Percentiles rank a stretch among this genome's conserved stretches.
Evolutionary conservation across 2,797 vertebrate genomes (phyloP).

Genomic region (Varecia variegata): DNA sequence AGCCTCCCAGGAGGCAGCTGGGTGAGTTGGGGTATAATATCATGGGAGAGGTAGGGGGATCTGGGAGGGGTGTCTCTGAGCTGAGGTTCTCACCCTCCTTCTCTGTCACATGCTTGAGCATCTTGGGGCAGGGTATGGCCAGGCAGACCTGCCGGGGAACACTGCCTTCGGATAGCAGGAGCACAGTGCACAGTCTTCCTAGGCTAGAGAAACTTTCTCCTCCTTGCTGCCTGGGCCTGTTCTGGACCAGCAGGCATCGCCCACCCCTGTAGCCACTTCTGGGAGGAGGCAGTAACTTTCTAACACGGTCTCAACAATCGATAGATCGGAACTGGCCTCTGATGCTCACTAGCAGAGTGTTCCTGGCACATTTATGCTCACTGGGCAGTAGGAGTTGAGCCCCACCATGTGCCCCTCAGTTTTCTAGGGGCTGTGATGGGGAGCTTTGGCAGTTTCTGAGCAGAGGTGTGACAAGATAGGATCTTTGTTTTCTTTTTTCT

Average conservation of each 20-base stretch:
- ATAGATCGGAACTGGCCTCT: not conserved
- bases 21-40: not conserved
- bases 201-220: not conserved
- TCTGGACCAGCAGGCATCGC: not conserved
- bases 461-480: not conserved
- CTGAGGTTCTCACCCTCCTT: not conserved
- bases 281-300: not conserved
- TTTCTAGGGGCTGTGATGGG: not conserved
- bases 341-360: not conserved
- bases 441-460: not conserved
- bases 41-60: not conserved
- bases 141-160: not conserved
- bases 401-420: not conserved
- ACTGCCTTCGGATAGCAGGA: not conserved
- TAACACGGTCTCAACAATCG: not conserved
- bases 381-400: not conserved
- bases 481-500: not conserved
- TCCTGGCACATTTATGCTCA: not conserved
- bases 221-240: not conserved
- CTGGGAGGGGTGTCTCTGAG: not conserved
- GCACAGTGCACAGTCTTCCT: not conserved
- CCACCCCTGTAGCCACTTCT: not conserved
- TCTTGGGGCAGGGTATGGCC: not conserved
- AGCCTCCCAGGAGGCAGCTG: conserved; percentile 7
- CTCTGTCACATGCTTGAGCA: not conserved